Evolutionary conservation across 2,888 invertebrate genomes (phyloP), one percentile per base, ranked within the genome.

Genomic region (Synergus laeviventris): DNA sequence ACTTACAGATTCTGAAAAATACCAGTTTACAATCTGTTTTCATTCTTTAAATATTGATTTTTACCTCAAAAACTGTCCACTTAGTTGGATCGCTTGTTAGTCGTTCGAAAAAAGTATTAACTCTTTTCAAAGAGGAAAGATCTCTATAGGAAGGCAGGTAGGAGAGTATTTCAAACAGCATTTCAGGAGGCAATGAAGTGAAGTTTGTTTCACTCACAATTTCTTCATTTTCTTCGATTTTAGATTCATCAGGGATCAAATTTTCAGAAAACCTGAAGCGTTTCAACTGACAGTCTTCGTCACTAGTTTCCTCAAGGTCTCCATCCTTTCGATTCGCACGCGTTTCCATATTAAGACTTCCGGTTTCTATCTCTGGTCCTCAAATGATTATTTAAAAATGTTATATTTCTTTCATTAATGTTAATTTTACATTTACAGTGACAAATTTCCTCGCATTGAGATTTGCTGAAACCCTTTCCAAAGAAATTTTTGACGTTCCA

Each of bases 51-150:
- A 39, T 18, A n/a, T 62, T 39, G 1, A 2, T n/a, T 62, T 38
- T 56, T 77, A 87, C 88, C 88, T 87, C 85, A 83, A 86, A 89
- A 61, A 78, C 78, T 78, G 83, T 84, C 87, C 86, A 88, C 36
- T 87, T 66, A 5, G 78, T 76, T 11, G 87, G 87, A 36, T 86
- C 86, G 21, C 77, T 75, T 1, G 81, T 80, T 39, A 88, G 76
- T 5, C 75, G 74, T 36, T 84, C 77, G 70, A 89, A 88, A 16
- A 81, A 82, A n/a, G 39, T 79, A 21, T 84, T 87, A 1, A 88
- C 87, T 16, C 77, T 74, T 7, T 82, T 75, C 3, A 89, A 42
- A n/a, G 76, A 76, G 60, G 81, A 77, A 5, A 89, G 81, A 74
- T 88, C 87, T 5, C 79, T 77, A n/a, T n/a, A n/a, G 49, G 70